Base-by-base conservation (phyloP, 2,113 vertebrate species). In the Ariopsis seemanni region DNA sequence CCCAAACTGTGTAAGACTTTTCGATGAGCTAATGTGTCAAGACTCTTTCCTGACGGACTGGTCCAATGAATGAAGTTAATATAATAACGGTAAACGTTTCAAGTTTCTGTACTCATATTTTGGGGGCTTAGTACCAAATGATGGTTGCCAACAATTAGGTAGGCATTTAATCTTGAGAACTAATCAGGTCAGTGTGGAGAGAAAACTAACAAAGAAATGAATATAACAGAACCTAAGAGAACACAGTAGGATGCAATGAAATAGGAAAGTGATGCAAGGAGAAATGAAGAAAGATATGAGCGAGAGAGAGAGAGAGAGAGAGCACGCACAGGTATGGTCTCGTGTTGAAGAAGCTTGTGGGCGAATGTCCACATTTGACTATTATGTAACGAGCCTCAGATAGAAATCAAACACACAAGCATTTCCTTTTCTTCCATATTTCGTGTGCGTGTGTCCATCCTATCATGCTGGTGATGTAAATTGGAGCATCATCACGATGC, bases 381-480 rank as follows among this genome's bases (percentile, higher is more conserved):
- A 88, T 95, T 94, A 92, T 91, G 92, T 92, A 94, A 94, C 90
- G 82, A 85, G 82, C 65, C 88, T 83, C 89, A 85, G 93, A 93
- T 92, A 90, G 82, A 87, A 79, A 93, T 91, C 86, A 58, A 71
- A 75, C 79, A 85, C 85, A 87, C 60, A 69, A 79, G 87, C 83
- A 89, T 89, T 22, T 87, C 83, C 82, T 2, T 63, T 90, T 91
- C 89, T 87, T 89, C 78, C 30, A 50, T 60, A 79, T 84, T 85
- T 25, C 48, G 53, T 55, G 80, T 27, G 60, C 52, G 53, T 34
- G 55, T 63, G 83, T 57, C 5, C 77, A 48, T 85, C 82, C 15
- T 88, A 92, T 89, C 86, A 89, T 84, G 89, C 79, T 78, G 7
- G 63, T 89, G 90, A 93, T 89, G 92, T 78, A 77, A 86, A 83